phyloP scores from a whole-genome alignment of 2,888 invertebrate genomes.

The Parnassius orleans region DNA sequence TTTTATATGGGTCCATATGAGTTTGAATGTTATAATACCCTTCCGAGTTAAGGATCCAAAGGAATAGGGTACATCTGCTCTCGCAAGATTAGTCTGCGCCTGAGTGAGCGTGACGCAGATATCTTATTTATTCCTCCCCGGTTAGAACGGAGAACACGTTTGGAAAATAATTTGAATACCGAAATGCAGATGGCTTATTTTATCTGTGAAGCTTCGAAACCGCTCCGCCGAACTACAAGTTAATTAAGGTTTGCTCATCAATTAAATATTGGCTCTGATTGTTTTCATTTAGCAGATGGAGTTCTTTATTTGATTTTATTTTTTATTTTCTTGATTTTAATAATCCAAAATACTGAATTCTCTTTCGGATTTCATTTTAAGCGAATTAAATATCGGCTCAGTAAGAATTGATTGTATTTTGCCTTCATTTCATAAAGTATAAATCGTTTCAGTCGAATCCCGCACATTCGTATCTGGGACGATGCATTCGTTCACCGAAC shows the following conservation, averaged over 20 bases:
- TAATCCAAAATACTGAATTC: slow-evolving; percentile 29
- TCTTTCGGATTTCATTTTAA: neutral
- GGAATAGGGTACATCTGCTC: slow-evolving; percentile 64
- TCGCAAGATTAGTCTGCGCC: slow-evolving; percentile 55
- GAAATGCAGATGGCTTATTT: slow-evolving; percentile 80
- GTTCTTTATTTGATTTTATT: slow-evolving; percentile 61
- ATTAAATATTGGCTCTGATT: slow-evolving; percentile 78
- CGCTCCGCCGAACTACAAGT: slow-evolving; percentile 72
- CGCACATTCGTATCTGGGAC: slow-evolving; percentile 73
- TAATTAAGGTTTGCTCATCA: slow-evolving; percentile 79
- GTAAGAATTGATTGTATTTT: slow-evolving; percentile 22
- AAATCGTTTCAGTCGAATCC: slow-evolving; percentile 65
- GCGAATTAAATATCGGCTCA: neutral
- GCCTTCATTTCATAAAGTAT: slow-evolving; percentile 45
- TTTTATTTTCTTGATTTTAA: slow-evolving; percentile 35
- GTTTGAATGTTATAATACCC: slow-evolving; percentile 69
- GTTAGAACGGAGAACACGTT: slow-evolving; percentile 72
- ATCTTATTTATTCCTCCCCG: slow-evolving; percentile 52
- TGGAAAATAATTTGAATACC: slow-evolving; percentile 80
- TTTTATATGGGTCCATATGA: slow-evolving; percentile 74
- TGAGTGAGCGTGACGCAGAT: slow-evolving; percentile 73
- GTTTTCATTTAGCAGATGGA: slow-evolving; percentile 70
- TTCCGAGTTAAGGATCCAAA: slow-evolving; percentile 47
- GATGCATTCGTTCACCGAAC: slow-evolving; percentile 77
- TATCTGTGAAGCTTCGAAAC: slow-evolving; percentile 62